These are phyloP conservation scores for Macaria notata DNA, from an alignment of 2,888 invertebrate genomes.

Conservation along the genomic window DNA sequence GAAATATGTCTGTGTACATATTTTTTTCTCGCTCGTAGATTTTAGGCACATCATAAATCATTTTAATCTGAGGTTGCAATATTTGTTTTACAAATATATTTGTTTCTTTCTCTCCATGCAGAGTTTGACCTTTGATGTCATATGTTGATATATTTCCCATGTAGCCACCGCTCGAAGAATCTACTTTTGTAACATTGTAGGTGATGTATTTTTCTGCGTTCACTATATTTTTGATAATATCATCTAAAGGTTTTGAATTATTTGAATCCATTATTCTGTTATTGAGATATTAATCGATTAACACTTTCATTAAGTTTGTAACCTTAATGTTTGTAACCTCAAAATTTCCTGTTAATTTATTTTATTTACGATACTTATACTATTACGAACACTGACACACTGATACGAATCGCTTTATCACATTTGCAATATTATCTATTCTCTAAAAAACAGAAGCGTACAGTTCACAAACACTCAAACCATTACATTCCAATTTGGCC, in stretches of 20 bases:
- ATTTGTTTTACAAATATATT: slow-evolving; percentile 57
- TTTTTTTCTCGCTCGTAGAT: slow-evolving; percentile 50
- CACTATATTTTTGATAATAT: slow-evolving; percentile 33
- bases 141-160: slow-evolving; percentile 50
- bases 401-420: no score
- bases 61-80: slow-evolving; percentile 36
- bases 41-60: slow-evolving; percentile 44
- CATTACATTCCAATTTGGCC: no score
- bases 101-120: slow-evolving; percentile 34
- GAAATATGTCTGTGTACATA: slow-evolving; percentile 48
- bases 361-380: no score
- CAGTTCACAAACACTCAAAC: no score
- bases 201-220: slow-evolving; percentile 36
- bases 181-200: slow-evolving; percentile 35
- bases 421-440: no score
- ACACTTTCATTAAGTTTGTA: no score
- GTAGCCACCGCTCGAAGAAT: slow-evolving; percentile 45
- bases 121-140: slow-evolving; percentile 42
- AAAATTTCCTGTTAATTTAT: no score
- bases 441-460: no score
- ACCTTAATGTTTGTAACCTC: no score
- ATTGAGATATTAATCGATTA: no score
- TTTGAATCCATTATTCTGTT: no score
- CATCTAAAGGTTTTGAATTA: slow-evolving; percentile 20
- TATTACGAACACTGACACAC: no score